A percentile compares a stretch with the other conserved stretches of the same genome.
Conservation (phyloP, 2,888 invertebrate genomes). For the Nomada flava region DNA sequence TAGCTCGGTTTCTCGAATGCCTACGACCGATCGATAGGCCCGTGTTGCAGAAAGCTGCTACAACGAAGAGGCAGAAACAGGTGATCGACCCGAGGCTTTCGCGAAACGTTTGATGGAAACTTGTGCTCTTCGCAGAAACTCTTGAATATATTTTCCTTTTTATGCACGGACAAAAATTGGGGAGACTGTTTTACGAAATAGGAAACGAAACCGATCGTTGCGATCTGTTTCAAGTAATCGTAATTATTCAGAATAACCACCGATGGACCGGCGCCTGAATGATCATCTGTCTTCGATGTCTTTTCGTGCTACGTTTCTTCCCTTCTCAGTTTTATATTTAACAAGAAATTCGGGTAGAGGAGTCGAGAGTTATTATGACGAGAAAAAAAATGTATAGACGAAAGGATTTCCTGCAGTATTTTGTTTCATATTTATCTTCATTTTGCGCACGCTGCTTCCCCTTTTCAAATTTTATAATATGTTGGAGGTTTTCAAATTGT, state of each 20-base stretch:
- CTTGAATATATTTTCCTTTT: constrained; percentile 8
- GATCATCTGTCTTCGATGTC: no score
- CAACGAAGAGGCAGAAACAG: constrained; percentile 60
- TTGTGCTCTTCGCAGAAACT: constrained; percentile 32
- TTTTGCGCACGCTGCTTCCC: no score
- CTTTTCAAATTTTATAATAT: no score
- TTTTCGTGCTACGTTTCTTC: no score
- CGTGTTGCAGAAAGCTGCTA: constrained; percentile 57
- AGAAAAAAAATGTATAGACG: no score
- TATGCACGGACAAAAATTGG: background rate
- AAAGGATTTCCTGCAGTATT: no score
- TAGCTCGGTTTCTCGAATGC: constrained; percentile 65
- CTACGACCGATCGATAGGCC: constrained; percentile 67
- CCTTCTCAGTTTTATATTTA: no score
- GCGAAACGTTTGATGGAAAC: constrained; percentile 47
- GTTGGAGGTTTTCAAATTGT: constrained; percentile 6
- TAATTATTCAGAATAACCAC: no score
- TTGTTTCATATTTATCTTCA: no score
- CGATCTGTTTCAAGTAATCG: background rate
- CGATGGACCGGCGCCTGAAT: no score
- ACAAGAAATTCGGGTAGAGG: no score
- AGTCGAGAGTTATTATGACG: no score
- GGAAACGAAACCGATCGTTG: background rate
- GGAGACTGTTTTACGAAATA: background rate
- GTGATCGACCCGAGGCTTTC: constrained; percentile 69